Conservation (phyloP, 2,888 invertebrate genomes). For the Tetragonisca angustula region DNA sequence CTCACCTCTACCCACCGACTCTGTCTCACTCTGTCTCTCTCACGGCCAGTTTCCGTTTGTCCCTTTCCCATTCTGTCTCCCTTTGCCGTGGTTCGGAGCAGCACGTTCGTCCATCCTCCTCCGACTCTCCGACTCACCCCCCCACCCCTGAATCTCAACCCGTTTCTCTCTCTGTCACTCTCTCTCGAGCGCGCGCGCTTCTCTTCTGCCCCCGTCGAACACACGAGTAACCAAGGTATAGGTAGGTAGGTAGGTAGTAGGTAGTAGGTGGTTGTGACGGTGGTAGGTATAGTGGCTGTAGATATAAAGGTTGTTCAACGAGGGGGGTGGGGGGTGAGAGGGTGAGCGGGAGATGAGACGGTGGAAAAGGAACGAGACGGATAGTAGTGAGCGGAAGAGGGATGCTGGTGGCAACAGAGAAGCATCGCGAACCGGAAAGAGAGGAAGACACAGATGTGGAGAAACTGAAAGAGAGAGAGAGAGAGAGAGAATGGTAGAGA, state of each 20-base stretch:
- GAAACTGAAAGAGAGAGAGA: conserved; percentile 29
- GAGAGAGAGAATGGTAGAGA: conserved; percentile 41
- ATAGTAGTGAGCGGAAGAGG: neutral
- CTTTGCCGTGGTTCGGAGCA: conserved; percentile 23
- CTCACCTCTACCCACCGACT: neutral
- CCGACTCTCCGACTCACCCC: conserved; percentile 26
- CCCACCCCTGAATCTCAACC: conserved; percentile 20
- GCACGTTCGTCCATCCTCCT: conserved; percentile 52
- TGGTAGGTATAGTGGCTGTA: conserved; percentile 79
- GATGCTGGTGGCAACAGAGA: conserved; percentile 24
- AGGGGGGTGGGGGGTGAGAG: conserved; percentile 47
- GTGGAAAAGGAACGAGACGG: conserved; percentile 9
- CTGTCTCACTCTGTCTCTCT: neutral
- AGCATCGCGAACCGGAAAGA: conserved; percentile 34
- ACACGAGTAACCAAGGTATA: conserved; percentile 74
- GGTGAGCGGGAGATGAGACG: conserved; percentile 46
- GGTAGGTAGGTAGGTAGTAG: conserved; percentile 67
- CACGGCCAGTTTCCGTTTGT: conserved; percentile 21
- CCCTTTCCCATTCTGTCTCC: conserved; percentile 23
- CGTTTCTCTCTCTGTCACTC: conserved; percentile 31
- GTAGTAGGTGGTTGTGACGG: conserved; percentile 72
- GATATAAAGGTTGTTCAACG: conserved; percentile 82
- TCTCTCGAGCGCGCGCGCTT: neutral
- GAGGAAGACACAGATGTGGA: conserved; percentile 15
- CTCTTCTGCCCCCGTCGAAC: conserved; percentile 60